Evolutionary conservation across 2,113 vertebrate species (phyloP).

Genomic region (Antechinus stuartii): DNA sequence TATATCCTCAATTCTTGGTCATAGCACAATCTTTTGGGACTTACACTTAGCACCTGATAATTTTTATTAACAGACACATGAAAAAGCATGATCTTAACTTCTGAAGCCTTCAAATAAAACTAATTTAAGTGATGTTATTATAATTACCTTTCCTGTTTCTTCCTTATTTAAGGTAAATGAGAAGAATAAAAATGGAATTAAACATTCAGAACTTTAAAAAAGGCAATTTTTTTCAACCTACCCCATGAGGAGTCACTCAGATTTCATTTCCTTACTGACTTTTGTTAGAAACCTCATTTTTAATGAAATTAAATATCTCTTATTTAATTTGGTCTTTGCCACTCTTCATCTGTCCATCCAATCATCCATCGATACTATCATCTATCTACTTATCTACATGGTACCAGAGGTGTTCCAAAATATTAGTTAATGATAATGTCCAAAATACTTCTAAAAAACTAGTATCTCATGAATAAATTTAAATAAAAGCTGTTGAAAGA

Average conservation of each 20-base stretch:
- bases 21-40: slow-evolving; percentile 56
- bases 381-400: background rate
- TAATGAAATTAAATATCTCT: background rate
- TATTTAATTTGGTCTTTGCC: slow-evolving; percentile 23
- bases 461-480: background rate
- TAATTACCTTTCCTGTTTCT: slow-evolving; percentile 52
- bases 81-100: background rate
- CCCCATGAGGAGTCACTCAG: background rate
- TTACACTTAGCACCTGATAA: slow-evolving; percentile 61
- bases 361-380: background rate
- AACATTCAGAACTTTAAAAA: background rate
- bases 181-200: slow-evolving; percentile 28
- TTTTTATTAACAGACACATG: slow-evolving; percentile 9
- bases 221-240: background rate
- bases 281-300: slow-evolving; percentile 15
- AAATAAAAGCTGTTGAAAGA: background rate
- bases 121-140: slow-evolving; percentile 30
- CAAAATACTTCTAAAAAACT: background rate
- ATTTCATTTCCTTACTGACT: slow-evolving; percentile 1
- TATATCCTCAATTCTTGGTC: slow-evolving; percentile 62
- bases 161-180: slow-evolving; percentile 48
- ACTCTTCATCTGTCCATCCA: background rate
- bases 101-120: slow-evolving; percentile 46
- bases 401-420: background rate
- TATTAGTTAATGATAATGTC: background rate